Percentiles rank a stretch among this genome's conserved stretches.
Conservation (phyloP, 1,140 invertebrate species). For the Brachionus plicatilis region DNA sequence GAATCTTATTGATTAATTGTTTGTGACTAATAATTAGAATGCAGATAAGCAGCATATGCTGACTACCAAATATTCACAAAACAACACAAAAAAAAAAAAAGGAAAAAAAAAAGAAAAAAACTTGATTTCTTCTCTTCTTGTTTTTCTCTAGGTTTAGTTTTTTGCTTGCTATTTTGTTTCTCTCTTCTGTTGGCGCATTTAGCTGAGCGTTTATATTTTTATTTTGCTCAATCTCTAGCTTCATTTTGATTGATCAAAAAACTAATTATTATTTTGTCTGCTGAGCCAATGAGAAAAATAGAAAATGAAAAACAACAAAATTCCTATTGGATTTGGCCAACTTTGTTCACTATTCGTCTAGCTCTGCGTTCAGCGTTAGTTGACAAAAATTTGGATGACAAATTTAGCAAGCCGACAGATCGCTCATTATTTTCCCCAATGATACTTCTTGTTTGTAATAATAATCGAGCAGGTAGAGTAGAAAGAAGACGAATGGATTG, state of each 20-base stretch:
- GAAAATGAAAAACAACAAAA: neutral
- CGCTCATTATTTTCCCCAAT: neutral
- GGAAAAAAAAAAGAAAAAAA: neutral
- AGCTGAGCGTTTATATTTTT: neutral
- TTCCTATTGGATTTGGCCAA: neutral
- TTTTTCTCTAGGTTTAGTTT: neutral
- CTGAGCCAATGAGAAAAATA: neutral
- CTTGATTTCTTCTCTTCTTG: neutral
- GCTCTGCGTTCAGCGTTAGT: neutral
- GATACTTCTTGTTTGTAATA: neutral
- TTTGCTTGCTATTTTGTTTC: neutral
- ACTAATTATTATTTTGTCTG: neutral
- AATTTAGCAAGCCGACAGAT: neutral
- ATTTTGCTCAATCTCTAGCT: neutral
- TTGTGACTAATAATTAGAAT: conserved; percentile 36
- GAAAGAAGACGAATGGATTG: neutral
- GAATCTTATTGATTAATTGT: conserved; percentile 36
- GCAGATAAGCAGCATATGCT: conserved; percentile 9
- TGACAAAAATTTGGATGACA: neutral
- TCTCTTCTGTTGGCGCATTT: neutral
- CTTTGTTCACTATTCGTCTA: neutral
- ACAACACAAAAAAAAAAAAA: neutral
- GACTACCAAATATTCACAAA: no score
- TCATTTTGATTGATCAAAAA: neutral
- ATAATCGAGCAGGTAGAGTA: neutral